A percentile compares a stretch with the other conserved stretches of the same genome.
Evolutionary conservation across 37 sponge, comb jelly and placozoan species (phyloP).

Genomic region (Bolinopsis microptera): DNA sequence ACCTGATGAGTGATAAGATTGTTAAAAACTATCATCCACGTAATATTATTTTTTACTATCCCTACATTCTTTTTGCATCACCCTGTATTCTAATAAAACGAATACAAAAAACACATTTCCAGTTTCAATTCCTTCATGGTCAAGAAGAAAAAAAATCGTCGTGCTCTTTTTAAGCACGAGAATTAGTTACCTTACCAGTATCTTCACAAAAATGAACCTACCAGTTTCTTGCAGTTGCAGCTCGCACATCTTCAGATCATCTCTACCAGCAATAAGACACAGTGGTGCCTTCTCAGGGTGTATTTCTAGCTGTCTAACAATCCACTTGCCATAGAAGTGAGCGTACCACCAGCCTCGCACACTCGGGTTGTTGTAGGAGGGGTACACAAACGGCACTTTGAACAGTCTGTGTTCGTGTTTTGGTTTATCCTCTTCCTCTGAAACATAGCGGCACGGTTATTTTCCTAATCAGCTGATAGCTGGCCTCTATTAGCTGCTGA

Average conservation of each 20-base stretch:
- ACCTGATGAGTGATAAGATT: too few relatives aligned
- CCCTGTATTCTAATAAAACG: too few relatives aligned
- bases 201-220: not conserved
- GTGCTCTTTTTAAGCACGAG: too few relatives aligned
- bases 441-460: too few relatives aligned
- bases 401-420: constrained; percentile 83
- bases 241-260: constrained; percentile 98
- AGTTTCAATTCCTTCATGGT: too few relatives aligned
- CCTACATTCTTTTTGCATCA: too few relatives aligned
- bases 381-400: constrained; percentile 87
- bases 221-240: constrained; percentile 87
- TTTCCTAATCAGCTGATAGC: not conserved
- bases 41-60: too few relatives aligned
- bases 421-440: not conserved
- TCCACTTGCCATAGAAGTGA: constrained; percentile 96
- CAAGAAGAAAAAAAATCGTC: too few relatives aligned
- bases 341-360: constrained; percentile 96
- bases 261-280: constrained; percentile 83
- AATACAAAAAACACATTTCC: too few relatives aligned
- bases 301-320: constrained; percentile 93
- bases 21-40: too few relatives aligned
- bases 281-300: constrained; percentile 83
- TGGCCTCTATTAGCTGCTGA: constrained; percentile 40
- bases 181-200: not conserved
- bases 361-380: constrained; percentile 68